phyloP scores from a whole-genome alignment of 2,888 invertebrate species.

The Azorinus chamasolen region DNA sequence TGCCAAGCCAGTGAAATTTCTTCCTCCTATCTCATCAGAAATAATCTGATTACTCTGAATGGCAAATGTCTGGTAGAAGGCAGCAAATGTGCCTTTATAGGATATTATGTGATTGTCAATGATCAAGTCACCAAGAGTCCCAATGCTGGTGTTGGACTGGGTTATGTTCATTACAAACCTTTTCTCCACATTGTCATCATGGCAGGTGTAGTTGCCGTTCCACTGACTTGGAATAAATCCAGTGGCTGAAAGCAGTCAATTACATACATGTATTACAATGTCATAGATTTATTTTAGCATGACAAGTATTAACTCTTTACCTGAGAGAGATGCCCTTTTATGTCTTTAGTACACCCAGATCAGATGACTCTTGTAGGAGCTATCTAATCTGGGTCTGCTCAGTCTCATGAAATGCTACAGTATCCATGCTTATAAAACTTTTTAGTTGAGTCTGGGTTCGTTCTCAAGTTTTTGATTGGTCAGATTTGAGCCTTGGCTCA shows the following conservation, averaged over 20 bases:
- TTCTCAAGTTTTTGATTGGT: too few relatives aligned
- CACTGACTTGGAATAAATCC: conserved; percentile 58
- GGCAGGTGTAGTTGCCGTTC: conserved; percentile 44
- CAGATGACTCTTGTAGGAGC: too few relatives aligned
- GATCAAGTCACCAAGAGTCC: conserved; percentile 7
- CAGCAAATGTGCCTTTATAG: conserved; percentile 30
- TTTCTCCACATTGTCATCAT: neutral
- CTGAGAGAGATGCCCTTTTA: too few relatives aligned
- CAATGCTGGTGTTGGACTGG: conserved; percentile 25
- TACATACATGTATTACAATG: too few relatives aligned
- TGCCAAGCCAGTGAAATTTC: conserved; percentile 32
- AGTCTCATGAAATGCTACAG: too few relatives aligned
- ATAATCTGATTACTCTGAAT: conserved; percentile 16
- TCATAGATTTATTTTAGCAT: too few relatives aligned
- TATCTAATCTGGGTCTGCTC: too few relatives aligned
- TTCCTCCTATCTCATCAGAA: conserved; percentile 14
- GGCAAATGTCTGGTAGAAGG: conserved; percentile 17
- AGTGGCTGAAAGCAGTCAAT: neutral
- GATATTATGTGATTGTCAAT: conserved; percentile 6
- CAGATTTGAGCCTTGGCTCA: too few relatives aligned
- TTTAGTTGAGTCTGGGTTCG: too few relatives aligned
- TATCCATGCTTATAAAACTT: too few relatives aligned
- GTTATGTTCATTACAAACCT: conserved; percentile 32
- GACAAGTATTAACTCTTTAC: too few relatives aligned
- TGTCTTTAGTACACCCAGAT: too few relatives aligned